Base-by-base conservation (phyloP, 2,888 invertebrate species). In the Oxytorus armatus region DNA sequence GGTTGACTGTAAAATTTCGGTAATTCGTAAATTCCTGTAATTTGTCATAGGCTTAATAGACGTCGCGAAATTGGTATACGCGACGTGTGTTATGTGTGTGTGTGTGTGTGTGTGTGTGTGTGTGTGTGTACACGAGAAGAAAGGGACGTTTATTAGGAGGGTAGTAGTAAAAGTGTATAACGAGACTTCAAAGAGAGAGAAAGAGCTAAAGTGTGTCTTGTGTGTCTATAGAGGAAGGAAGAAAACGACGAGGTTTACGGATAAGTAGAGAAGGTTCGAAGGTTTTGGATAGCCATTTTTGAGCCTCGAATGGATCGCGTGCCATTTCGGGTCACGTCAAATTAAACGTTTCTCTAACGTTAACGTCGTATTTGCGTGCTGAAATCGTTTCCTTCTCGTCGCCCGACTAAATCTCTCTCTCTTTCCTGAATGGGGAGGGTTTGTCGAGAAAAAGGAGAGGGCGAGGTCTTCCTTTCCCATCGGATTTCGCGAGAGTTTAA, bases 321-420 rank as follows among this genome's bases (percentile, higher is more conserved):
- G 89, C 85, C 88, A 88, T 87, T 88, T 88, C 83, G 84, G 86
- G 82, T 85, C 85, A 84, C 85, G 85, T 85, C 85, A 89, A 89
- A 90, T 90, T 90, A 90, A 90, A 90, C 88, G 89, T 85, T 89
- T 85, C 83, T 85, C 82, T 85, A 86, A 86, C 86, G 88, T 89
- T 90, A 90, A 90, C 89, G 90, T 90, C 88, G 87, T 88, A 90
- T 89, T 90, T 89, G 90, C 90, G 90, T 89, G 90, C 68, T 83
- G 76, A 77, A n/a, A 81, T 77, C 77, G 82, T 79, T 83, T 82
- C 79, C 81, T 81, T 51, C 74, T 70, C 77, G 63, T 73, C 65
- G 66, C 36, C 21, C 55, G 61, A 59, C 36, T 59, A 18, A 75
- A 42, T 63, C 61, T 42, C 65, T 21, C 39, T 39, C 47, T 42